Evolutionary conservation across 2,888 invertebrate genomes (phyloP).

Genomic region (Barypeithes pellucidus): DNA sequence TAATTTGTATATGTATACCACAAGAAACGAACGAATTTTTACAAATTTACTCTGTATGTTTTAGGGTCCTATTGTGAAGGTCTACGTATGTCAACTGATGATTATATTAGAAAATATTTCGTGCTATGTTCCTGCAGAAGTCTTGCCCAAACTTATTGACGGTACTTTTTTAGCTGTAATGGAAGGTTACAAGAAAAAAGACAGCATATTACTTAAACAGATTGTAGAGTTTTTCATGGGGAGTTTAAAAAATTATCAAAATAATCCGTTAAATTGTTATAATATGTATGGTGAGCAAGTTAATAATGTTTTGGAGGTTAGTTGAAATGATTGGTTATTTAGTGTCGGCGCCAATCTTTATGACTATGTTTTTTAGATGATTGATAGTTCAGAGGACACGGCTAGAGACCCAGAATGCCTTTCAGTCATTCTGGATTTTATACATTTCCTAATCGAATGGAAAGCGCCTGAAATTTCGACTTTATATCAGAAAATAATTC

Average conservation of each 20-base stretch:
- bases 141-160: slow-evolving; percentile 71
- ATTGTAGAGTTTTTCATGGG: slow-evolving; percentile 74
- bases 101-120: slow-evolving; percentile 73
- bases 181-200: slow-evolving; percentile 70
- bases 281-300: slow-evolving; percentile 67
- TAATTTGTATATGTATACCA: no score
- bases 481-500: slow-evolving; percentile 69
- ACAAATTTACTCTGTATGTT: slow-evolving; percentile 50
- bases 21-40: no score
- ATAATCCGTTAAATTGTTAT: slow-evolving; percentile 57
- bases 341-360: no score
- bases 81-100: slow-evolving; percentile 74
- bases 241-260: slow-evolving; percentile 66
- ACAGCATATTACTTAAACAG: slow-evolving; percentile 71
- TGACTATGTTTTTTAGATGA: slow-evolving; percentile 57
- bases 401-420: slow-evolving; percentile 70
- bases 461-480: slow-evolving; percentile 67
- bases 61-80: slow-evolving; percentile 69
- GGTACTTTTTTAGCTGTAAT: slow-evolving; percentile 72
- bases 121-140: slow-evolving; percentile 71
- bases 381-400: slow-evolving; percentile 57
- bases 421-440: slow-evolving; percentile 72
- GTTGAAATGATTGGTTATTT: not conserved
- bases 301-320: slow-evolving; percentile 64
- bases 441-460: slow-evolving; percentile 70